Conservation (phyloP, 2,113 vertebrate species). For the Catharus minimus region DNA sequence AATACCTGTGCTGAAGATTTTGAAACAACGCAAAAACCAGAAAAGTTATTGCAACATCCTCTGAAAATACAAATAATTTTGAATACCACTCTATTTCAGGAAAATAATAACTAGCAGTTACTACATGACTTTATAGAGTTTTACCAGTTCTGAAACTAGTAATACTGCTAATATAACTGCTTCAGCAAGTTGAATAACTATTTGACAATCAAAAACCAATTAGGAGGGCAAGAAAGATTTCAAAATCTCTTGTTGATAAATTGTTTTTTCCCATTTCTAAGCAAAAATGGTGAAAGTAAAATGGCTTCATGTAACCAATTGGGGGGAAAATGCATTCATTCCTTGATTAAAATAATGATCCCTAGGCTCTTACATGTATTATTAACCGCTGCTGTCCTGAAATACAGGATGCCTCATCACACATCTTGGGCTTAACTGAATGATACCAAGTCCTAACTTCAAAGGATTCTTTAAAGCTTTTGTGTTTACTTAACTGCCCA, state of each 20-base stretch:
- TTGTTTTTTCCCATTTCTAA: neutral
- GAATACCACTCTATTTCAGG: neutral
- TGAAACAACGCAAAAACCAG: neutral
- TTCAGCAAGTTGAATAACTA: neutral
- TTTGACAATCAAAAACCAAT: neutral
- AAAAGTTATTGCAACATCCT: neutral
- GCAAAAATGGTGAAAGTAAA: neutral
- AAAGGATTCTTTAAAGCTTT: neutral
- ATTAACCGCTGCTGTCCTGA: neutral
- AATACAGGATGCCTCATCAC: neutral
- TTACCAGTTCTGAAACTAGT: neutral
- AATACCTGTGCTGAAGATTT: neutral
- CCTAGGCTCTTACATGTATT: neutral
- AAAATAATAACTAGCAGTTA: neutral
- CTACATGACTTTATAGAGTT: neutral
- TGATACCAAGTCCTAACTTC: neutral
- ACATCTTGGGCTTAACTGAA: neutral
- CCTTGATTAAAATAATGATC: neutral
- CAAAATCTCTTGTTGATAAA: neutral
- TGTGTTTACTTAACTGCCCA: neutral
- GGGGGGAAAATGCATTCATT: rapidly evolving
- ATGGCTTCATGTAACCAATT: neutral
- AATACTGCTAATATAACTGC: neutral
- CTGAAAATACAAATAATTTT: neutral
- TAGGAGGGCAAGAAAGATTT: neutral